Conservation (phyloP, 2,888 invertebrate species). For the Rambutsinella grinnellia region DNA sequence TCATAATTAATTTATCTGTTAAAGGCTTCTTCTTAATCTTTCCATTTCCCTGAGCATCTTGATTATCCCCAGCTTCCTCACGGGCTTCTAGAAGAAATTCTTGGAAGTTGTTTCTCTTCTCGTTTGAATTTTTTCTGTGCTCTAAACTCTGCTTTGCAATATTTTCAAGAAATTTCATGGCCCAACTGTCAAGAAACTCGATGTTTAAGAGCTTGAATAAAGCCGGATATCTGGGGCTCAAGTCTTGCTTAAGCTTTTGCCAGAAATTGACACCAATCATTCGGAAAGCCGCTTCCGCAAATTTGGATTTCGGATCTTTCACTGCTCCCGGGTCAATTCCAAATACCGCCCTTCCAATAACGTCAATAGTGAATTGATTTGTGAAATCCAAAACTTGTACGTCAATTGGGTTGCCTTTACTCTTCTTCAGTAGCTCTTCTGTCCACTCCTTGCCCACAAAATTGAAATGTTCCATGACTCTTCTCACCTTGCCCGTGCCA, state of each 20-base stretch:
- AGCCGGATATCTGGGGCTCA: slow-evolving; percentile 15
- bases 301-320: slow-evolving; percentile 68
- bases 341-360: slow-evolving; percentile 70
- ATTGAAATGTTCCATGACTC: slow-evolving; percentile 60
- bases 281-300: slow-evolving; percentile 67
- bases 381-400: slow-evolving; percentile 55
- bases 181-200: slow-evolving; percentile 24
- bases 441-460: slow-evolving; percentile 37
- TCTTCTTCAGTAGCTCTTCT: slow-evolving; percentile 41
- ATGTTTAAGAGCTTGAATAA: slow-evolving; percentile 34
- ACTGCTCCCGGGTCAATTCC: slow-evolving; percentile 66
- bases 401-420: slow-evolving; percentile 16
- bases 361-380: slow-evolving; percentile 66
- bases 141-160: slow-evolving; percentile 43
- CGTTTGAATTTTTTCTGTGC: slow-evolving; percentile 25
- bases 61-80: slow-evolving; percentile 48
- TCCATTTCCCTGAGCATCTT: slow-evolving; percentile 12
- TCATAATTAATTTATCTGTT: slow-evolving; percentile 47
- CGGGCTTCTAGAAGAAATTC: slow-evolving; percentile 55
- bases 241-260: background rate
- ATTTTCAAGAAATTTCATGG: slow-evolving; percentile 46
- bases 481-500: slow-evolving; percentile 51
- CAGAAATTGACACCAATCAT: slow-evolving; percentile 25
- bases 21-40: slow-evolving; percentile 23
- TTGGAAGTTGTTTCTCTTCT: slow-evolving; percentile 54